Percentiles rank a stretch among this genome's conserved stretches.
Evolutionary conservation across 2,888 invertebrate genomes (phyloP).

Genomic region (Muscina levida): DNA sequence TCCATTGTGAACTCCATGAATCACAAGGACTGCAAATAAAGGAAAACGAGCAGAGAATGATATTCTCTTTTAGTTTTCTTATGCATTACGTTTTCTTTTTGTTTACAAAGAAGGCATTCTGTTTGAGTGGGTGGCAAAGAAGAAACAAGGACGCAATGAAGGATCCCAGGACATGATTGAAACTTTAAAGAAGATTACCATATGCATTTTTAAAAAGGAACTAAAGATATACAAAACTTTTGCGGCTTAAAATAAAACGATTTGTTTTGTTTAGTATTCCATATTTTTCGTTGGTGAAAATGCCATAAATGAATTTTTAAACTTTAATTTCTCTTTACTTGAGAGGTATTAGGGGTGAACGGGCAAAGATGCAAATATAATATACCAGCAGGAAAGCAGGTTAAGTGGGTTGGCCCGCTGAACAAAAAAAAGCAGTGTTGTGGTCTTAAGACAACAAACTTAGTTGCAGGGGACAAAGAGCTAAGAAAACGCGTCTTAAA

Average conservation of each 20-base stretch:
- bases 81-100: slow-evolving; percentile 18
- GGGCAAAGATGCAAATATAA: slow-evolving; percentile 2
- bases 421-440: slow-evolving; percentile 31
- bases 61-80: slow-evolving; percentile 22
- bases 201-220: slow-evolving; percentile 27
- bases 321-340: slow-evolving; percentile 30
- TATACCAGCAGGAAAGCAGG: slow-evolving; percentile 40
- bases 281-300: slow-evolving; percentile 31
- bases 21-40: slow-evolving; percentile 13
- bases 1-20: slow-evolving; percentile 7
- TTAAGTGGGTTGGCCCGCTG: slow-evolving; percentile 49
- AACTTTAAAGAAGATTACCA: slow-evolving; percentile 35
- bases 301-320: slow-evolving; percentile 33
- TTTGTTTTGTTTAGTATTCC: slow-evolving; percentile 28
- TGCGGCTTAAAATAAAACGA: slow-evolving; percentile 32
- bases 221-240: slow-evolving; percentile 10
- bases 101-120: slow-evolving; percentile 34
- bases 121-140: slow-evolving; percentile 16
- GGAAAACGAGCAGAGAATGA: slow-evolving; percentile 13
- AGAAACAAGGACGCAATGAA: slow-evolving; percentile 15
- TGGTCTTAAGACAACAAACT: slow-evolving; percentile 42
- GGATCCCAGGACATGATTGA: slow-evolving; percentile 20
- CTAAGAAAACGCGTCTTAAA: slow-evolving; percentile 13
- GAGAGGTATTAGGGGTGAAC: slow-evolving; percentile 3
- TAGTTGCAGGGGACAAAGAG: not conserved